A percentile compares a stretch with the other conserved stretches of the same genome.
phyloP scores from a whole-genome alignment of 2,113 vertebrate genomes.

The Baryphthengus martii region DNA sequence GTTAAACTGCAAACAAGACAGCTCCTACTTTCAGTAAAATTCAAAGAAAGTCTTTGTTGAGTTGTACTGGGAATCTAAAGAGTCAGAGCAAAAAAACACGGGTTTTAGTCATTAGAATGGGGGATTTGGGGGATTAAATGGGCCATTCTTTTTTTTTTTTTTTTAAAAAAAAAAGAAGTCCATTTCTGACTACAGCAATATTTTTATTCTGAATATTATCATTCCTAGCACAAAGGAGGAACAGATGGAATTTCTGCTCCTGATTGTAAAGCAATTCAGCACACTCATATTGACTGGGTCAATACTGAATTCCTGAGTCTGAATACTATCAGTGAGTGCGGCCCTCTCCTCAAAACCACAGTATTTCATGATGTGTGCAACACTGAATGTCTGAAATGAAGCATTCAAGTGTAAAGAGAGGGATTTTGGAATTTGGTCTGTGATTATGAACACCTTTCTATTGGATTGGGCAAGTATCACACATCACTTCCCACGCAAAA shows the following conservation, averaged over 20 bases:
- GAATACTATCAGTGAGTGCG: neutral
- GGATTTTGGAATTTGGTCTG: neutral
- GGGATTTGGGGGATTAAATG: neutral
- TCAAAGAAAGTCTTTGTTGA: neutral
- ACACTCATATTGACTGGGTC: neutral
- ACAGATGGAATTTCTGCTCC: neutral
- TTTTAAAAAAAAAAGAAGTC: neutral
- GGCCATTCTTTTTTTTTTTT: no score
- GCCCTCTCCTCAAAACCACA: neutral
- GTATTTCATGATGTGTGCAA: neutral
- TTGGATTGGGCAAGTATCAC: neutral
- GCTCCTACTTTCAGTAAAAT: neutral
- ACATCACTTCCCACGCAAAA: neutral
- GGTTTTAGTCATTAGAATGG: neutral
- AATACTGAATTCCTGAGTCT: neutral
- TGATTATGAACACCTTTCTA: neutral
- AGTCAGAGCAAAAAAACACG: neutral
- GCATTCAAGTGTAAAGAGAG: neutral
- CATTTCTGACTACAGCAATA: neutral
- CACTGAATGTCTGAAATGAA: neutral
- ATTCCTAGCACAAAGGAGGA: neutral
- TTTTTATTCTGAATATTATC: neutral
- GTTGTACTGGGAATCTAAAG: neutral
- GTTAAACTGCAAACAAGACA: conserved; percentile 24
- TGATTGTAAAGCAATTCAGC: neutral